These are phyloP conservation scores for Pelecanoides urinatrix DNA, from an alignment of 2,113 vertebrate species.

Conservation along the genomic window DNA sequence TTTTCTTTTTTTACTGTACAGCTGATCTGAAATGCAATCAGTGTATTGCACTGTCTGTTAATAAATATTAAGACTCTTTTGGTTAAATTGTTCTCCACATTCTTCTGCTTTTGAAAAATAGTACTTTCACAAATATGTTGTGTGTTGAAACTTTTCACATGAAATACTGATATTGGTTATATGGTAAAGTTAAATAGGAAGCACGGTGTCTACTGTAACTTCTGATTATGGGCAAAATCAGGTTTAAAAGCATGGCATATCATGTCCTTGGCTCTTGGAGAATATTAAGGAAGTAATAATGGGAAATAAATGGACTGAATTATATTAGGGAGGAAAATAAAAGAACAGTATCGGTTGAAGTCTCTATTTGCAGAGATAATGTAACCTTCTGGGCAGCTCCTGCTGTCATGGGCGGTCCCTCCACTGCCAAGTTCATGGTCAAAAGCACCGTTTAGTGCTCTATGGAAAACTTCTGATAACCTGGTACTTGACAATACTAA, in stretches of 20 bases:
- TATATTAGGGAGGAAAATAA: constrained; percentile 12
- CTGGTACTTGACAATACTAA: neutral
- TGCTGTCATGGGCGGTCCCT: neutral
- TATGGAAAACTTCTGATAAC: neutral
- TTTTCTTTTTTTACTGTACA: neutral
- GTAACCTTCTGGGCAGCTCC: neutral
- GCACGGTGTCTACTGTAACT: neutral
- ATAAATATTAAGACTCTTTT: neutral
- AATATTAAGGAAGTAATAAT: constrained; percentile 5
- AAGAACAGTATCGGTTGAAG: neutral
- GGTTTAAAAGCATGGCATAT: neutral
- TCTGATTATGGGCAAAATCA: neutral
- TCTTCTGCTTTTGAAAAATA: neutral
- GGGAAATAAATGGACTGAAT: neutral
- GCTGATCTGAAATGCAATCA: neutral
- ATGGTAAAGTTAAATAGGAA: neutral
- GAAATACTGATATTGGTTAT: neutral
- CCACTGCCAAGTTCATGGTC: neutral
- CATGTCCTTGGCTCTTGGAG: neutral
- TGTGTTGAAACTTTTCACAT: neutral
- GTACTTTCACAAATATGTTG: neutral
- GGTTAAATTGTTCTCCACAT: neutral
- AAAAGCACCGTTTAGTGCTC: neutral
- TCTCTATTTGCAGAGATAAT: neutral
- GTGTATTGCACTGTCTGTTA: neutral